Conservation (phyloP, 2,797 vertebrate species). For the Phoebastria nigripes region DNA sequence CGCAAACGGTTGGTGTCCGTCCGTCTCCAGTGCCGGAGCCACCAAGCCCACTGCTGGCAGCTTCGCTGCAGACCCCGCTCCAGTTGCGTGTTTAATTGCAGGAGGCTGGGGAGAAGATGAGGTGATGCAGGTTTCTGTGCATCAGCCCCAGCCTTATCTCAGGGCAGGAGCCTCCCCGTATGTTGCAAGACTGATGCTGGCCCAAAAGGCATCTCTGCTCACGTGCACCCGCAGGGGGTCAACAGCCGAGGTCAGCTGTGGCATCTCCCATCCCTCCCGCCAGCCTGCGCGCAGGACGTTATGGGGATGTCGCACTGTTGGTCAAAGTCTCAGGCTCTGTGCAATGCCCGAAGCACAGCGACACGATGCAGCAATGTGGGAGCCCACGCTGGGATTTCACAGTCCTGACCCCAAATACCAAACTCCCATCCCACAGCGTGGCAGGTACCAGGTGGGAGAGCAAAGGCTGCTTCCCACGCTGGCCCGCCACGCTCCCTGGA, state of each 20-base stretch:
- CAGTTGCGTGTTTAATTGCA: not conserved
- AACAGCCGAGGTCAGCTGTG: not conserved
- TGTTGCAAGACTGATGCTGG: not conserved
- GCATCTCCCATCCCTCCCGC: not conserved
- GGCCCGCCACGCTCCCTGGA: rapidly evolving
- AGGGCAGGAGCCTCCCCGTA: not conserved
- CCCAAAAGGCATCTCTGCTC: not conserved
- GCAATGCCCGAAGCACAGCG: rapidly evolving
- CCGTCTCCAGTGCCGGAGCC: not conserved
- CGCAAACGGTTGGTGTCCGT: rapidly evolving
- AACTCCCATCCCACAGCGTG: not conserved
- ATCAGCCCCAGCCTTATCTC: not conserved
- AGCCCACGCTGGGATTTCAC: rapidly evolving
- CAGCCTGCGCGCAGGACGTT: rapidly evolving
- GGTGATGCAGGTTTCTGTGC: not conserved
- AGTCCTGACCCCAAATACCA: not conserved
- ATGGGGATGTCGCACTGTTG: rapidly evolving
- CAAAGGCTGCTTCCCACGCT: not conserved
- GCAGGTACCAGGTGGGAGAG: not conserved
- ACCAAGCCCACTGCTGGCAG: rapidly evolving
- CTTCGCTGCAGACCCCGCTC: not conserved
- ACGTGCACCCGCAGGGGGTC: rapidly evolving
- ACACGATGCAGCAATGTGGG: rapidly evolving
- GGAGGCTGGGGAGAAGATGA: not conserved
- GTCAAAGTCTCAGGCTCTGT: not conserved